Conservation (phyloP, 2,797 vertebrate genomes). For the Cirrhinus mrigala region DNA sequence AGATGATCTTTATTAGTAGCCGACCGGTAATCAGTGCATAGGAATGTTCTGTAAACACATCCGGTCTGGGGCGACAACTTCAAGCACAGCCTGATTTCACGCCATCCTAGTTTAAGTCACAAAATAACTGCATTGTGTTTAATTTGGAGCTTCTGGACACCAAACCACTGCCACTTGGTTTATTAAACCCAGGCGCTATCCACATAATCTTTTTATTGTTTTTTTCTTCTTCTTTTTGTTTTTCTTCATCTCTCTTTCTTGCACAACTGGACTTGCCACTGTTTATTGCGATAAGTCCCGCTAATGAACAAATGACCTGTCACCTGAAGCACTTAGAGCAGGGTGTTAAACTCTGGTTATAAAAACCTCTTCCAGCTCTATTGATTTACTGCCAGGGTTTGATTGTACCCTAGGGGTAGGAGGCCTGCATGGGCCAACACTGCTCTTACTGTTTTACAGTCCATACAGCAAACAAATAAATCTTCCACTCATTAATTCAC, state of each 20-base stretch:
- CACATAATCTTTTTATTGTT: constrained; percentile 75
- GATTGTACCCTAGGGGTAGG: constrained; percentile 86
- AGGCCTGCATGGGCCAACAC: constrained; percentile 79
- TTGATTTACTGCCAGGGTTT: constrained; percentile 88
- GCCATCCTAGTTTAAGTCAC: constrained; percentile 57
- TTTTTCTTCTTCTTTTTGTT: constrained; percentile 66
- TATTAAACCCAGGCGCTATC: constrained; percentile 74
- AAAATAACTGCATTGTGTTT: constrained; percentile 77
- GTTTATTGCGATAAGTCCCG: constrained; percentile 88
- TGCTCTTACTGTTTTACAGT: constrained; percentile 87
- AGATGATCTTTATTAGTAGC: constrained; percentile 36
- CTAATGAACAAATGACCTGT: constrained; percentile 89
- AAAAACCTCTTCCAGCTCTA: constrained; percentile 86
- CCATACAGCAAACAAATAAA: constrained; percentile 88
- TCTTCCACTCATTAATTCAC: constrained; percentile 83
- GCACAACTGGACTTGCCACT: constrained; percentile 78
- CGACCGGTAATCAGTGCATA: constrained; percentile 28
- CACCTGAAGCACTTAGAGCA: constrained; percentile 85
- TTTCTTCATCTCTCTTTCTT: constrained; percentile 53
- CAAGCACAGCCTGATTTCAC: constrained; percentile 10
- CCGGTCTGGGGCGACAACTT: constrained; percentile 12
- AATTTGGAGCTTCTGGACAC: constrained; percentile 72
- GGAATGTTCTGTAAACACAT: constrained; percentile 20
- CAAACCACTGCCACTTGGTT: constrained; percentile 70
- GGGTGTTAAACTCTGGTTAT: constrained; percentile 85